phyloP scores from a whole-genome alignment of 2,888 invertebrate genomes.

The Acleris emargana region DNA sequence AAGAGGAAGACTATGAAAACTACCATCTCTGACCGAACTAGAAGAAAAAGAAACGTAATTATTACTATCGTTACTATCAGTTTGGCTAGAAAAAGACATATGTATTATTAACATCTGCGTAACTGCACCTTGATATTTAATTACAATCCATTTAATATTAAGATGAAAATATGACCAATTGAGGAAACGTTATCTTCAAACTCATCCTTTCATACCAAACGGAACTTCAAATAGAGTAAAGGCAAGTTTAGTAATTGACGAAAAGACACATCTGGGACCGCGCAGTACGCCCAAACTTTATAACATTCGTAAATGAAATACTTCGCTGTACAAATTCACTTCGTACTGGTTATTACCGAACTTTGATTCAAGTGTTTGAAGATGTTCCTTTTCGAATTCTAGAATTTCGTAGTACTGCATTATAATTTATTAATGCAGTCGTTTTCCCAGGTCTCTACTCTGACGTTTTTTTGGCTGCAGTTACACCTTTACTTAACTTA shows the following conservation, averaged over 20 bases:
- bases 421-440: neutral
- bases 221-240: slow-evolving; percentile 2
- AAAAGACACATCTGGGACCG: slow-evolving; percentile 32
- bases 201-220: neutral
- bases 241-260: slow-evolving; percentile 27
- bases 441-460: neutral
- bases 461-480: neutral
- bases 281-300: slow-evolving; percentile 17
- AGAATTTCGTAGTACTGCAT: neutral
- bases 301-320: slow-evolving; percentile 28
- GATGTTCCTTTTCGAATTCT: slow-evolving; percentile 6
- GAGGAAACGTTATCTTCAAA: neutral
- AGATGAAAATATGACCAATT: too few relatives aligned
- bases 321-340: slow-evolving; percentile 20
- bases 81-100: too few relatives aligned
- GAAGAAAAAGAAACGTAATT: too few relatives aligned
- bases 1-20: too few relatives aligned
- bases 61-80: too few relatives aligned
- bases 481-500: neutral
- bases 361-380: slow-evolving; percentile 12
- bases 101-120: too few relatives aligned
- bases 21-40: too few relatives aligned
- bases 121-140: too few relatives aligned
- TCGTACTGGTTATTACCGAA: slow-evolving; percentile 4
- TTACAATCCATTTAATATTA: too few relatives aligned